Base-by-base conservation (phyloP, 1,140 invertebrate genomes). In the Lepidurus apus region DNA sequence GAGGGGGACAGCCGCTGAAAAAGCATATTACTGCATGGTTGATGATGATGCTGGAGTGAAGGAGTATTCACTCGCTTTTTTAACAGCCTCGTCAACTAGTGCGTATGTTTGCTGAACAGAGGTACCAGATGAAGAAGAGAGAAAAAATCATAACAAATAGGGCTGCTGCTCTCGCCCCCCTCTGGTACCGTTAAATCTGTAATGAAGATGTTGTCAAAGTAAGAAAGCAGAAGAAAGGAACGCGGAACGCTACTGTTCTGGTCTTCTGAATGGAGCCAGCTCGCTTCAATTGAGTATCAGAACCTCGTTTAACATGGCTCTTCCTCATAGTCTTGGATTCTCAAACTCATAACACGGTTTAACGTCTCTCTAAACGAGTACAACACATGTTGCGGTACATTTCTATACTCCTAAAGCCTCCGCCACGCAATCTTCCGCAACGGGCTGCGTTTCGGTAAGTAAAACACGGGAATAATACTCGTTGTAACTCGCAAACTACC, bases 21-120 rank as follows among this genome's bases (percentile, higher is more conserved):
- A 65, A 65, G 53, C 21, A 5, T 1, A n/a, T n/a, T 21, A 65
- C 53, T n/a, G 53, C 17, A 4, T 34, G 21, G 53, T n/a, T 65
- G 53, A 65, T 65, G 45, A 47, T 47, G 53, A 65, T 65, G 53
- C 17, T 65, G 53, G 17, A n/a, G 53, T 21, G 53, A 65, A 65
- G 53, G 53, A 65, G 53, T 65, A 65, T 65, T 21, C 53, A 65
- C 53, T 65, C 53, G 53, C 53, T 13, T 13, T n/a, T 21, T 17
- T 65, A 65, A 65, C 53, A 65, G 53, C 53, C 7, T 65, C 53
- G 21, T 65, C 53, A 65, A 65, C 53, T n/a, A 13, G 21, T 65
- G 21, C n/a, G 13, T 13, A 17, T 17, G 7, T 65, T 4, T 8
- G 21, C 1, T 7, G 47, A 65, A 65, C 47, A n/a, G 1, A n/a